Evolutionary conservation across 2,113 vertebrate genomes (phyloP), one percentile per base, ranked within the genome.

Genomic region (Larimichthys polyactis): DNA sequence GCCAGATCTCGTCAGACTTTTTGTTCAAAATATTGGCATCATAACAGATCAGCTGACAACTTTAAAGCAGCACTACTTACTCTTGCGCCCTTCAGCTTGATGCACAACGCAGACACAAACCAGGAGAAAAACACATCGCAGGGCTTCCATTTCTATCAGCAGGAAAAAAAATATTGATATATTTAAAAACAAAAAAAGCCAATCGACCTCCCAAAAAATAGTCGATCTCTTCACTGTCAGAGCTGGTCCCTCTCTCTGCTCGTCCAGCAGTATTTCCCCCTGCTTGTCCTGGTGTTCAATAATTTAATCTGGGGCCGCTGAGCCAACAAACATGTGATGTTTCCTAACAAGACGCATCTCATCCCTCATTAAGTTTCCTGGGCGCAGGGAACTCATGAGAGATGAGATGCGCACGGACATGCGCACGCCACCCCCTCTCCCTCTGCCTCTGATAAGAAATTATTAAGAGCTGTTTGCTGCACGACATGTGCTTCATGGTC

Each of bases 331-430:
- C 95, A 95, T 94, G 95, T 95, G 95, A 94, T 66, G 85, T 75
- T 78, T 84, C 83, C 71, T 94, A 96, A 96, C 91, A 64, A 91
- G 95, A 92, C 84, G 93, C 96, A 80, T 66, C 93, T 91, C 69
- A 58, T 85, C 87, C 81, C 90, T 83, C 76, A 94, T 94, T 96
- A 95, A 15, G 88, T 81, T 80, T 62, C 40, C 66, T 11, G 64
- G 44, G 24, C 44, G 19, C 75, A 75, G 78, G 81, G 76, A 81
- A 84, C 71, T 71, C 90, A 86, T 52, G 83, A 82, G 78, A 60
- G 63, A 58, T 4, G 52, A 72, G 52, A 58, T 44, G 75, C 48
- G 36, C 65, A 43, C 36, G 20, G 57, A 54, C 32, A 22, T 58
- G 70, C 79, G 57, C 86, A 55, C 49, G 49, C 1, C 32, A 59